A percentile compares a stretch with the other conserved stretches of the same genome.
Conservation (phyloP, 64 coral and sea anemone genomes). For the Anthopleura sola region DNA sequence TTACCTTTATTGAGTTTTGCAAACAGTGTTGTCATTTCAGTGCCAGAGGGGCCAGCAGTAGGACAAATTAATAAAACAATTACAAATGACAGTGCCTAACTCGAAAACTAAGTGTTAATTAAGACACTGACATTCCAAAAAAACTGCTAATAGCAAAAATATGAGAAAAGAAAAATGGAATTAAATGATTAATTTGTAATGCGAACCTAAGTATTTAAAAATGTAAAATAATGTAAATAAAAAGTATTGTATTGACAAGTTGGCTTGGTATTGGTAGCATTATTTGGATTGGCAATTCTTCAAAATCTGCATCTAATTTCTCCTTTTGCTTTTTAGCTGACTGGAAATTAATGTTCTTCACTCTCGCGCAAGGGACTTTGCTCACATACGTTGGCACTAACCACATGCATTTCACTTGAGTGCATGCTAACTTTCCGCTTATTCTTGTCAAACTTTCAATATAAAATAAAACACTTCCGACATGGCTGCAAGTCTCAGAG, state of each 20-base stretch:
- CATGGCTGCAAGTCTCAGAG: slow-evolving; percentile 20
- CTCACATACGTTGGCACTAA: slow-evolving; percentile 44
- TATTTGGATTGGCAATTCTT: neutral
- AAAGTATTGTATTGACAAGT: neutral
- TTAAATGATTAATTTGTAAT: too few species aligned
- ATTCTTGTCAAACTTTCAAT: slow-evolving; percentile 56
- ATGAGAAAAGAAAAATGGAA: too few species aligned
- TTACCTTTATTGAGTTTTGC: slow-evolving; percentile 12
- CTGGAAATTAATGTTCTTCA: slow-evolving; percentile 43
- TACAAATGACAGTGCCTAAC: too few species aligned
- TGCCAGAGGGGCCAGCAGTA: neutral
- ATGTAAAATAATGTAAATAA: neutral
- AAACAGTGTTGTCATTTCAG: slow-evolving; percentile 16
- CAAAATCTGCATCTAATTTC: slow-evolving; percentile 37
- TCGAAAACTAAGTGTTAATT: too few species aligned
- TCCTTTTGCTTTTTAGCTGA: slow-evolving; percentile 47
- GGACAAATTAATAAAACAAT: too few species aligned
- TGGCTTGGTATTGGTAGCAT: neutral
- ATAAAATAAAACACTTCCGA: slow-evolving; percentile 42
- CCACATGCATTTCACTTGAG: slow-evolving; percentile 45
- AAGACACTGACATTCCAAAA: too few species aligned
- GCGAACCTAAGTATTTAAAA: too few species aligned
- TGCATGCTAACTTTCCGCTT: slow-evolving; percentile 30
- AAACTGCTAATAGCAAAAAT: too few species aligned
- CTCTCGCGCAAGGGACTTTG: slow-evolving; percentile 28